Evolutionary conservation across 2,113 vertebrate species (phyloP).

Genomic region (Pachypanchax playfairii): DNA sequence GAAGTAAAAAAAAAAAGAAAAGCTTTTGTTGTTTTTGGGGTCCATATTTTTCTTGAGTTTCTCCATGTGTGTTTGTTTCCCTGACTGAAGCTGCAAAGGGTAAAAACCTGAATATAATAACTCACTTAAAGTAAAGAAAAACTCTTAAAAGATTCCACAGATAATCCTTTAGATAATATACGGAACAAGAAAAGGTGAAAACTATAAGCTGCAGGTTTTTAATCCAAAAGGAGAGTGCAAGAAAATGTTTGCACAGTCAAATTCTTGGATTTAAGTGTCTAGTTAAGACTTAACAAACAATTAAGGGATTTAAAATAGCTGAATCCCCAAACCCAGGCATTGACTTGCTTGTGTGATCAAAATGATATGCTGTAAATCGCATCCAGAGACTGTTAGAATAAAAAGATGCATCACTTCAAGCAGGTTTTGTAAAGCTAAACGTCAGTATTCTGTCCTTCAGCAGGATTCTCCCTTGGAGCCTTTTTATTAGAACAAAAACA

Average conservation of each 20-base stretch:
- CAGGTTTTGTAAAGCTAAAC: slow-evolving; percentile 25
- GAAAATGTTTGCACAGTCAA: slow-evolving; percentile 26
- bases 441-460: slow-evolving; percentile 30
- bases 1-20: slow-evolving; percentile 86
- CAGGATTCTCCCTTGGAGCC: slow-evolving; percentile 50
- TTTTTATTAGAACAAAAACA: slow-evolving; percentile 66
- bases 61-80: slow-evolving; percentile 74
- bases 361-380: slow-evolving; percentile 36
- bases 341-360: slow-evolving; percentile 42
- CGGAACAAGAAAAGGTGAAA: slow-evolving; percentile 47
- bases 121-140: slow-evolving; percentile 72
- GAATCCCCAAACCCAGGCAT: slow-evolving; percentile 29
- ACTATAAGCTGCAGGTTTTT: slow-evolving; percentile 37
- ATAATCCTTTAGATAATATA: slow-evolving; percentile 63
- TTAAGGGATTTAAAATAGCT: slow-evolving; percentile 26
- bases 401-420: not conserved
- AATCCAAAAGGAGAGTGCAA: slow-evolving; percentile 21
- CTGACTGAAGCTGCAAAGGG: slow-evolving; percentile 62
- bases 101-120: slow-evolving; percentile 68
- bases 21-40: slow-evolving; percentile 82
- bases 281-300: slow-evolving; percentile 33
- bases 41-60: slow-evolving; percentile 80
- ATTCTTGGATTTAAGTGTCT: slow-evolving; percentile 35
- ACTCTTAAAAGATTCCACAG: slow-evolving; percentile 50
- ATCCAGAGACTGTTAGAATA: slow-evolving; percentile 23